A percentile compares a stretch with the other conserved stretches of the same genome.
Evolutionary conservation across 2,797 vertebrate genomes (phyloP).

Genomic region (Bradypodion ventrale): DNA sequence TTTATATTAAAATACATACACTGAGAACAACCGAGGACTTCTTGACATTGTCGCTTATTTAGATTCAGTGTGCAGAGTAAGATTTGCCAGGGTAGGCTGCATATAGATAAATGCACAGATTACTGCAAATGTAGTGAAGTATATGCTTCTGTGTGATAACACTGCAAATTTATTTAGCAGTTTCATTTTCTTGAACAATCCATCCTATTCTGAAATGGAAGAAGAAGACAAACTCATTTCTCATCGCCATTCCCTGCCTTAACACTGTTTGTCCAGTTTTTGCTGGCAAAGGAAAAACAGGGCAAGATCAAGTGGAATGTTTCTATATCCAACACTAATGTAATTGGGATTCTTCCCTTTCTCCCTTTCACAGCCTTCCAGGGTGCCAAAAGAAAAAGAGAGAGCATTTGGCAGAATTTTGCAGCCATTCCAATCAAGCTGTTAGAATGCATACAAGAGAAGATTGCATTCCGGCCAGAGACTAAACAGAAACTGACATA

Average conservation of each 20-base stretch:
- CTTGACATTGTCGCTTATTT: background rate
- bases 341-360: too few species aligned
- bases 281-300: background rate
- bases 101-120: slow-evolving; percentile 6
- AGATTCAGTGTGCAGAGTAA: background rate
- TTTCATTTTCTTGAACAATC: background rate
- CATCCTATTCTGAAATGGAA: background rate
- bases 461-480: too few species aligned
- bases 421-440: too few species aligned
- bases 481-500: too few species aligned
- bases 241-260: too few species aligned
- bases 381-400: too few species aligned
- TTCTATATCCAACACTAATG: too few species aligned
- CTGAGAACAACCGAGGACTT: background rate
- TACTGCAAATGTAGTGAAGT: background rate
- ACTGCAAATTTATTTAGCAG: background rate
- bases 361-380: too few species aligned
- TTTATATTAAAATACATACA: slow-evolving; percentile 16
- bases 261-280: background rate
- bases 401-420: too few species aligned
- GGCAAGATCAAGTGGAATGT: too few species aligned
- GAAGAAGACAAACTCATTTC: too few species aligned
- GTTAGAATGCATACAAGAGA: too few species aligned
- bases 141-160: background rate
- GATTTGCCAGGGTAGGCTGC: background rate